Base-by-base conservation (phyloP, 2,113 vertebrate genomes). In the Myotis yumanensis region DNA sequence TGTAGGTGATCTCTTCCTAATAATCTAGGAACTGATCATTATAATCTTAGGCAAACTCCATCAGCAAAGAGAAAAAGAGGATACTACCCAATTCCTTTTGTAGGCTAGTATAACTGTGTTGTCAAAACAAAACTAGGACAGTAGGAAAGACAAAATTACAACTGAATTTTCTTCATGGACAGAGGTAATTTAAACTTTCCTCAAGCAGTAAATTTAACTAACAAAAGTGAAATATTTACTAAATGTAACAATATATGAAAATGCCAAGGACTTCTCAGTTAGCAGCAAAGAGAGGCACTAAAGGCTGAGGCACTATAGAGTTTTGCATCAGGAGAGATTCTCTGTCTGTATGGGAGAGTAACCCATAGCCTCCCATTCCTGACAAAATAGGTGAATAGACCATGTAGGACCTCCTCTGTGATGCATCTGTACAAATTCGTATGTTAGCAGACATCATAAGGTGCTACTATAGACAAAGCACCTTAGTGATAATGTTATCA, bases 101-200 rank as follows among this genome's bases (percentile, higher is more conserved):
- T 14, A 71, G 5, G 28, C 22, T 59, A 62, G 1, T 22, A 35
- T 62, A 51, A 80, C 16, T 89, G 68, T 86, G 7, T 73, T 30
- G 43, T 28, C 35, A 75, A 87, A 82, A 77, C 11, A 22, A 87
- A 93, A 62, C 22, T 32, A 87, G 7, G 46, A 84, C 52, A 48
- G 15, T 71, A 82, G 54, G 32, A 91, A 91, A 95, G 77, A 89
- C 40, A 90, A 75, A 95, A 87, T 83, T 91, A 83, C 11, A 84
- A 57, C 30, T 57, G 35, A 37, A 46, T 46, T 90, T 83, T 52
- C 18, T 72, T 79, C n/a, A 64, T 69, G 23, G 32, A 80, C 14
- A 88, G 43, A 88, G 46, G 57, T 72, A 66, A 66, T 54, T 23
- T 73, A 68, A 72, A 48, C 57, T 85, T 66, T n/a, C 7, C 40